Percentiles rank a stretch among this genome's conserved stretches.
Conservation (phyloP, 2,797 vertebrate species). For the Tinamus major region DNA sequence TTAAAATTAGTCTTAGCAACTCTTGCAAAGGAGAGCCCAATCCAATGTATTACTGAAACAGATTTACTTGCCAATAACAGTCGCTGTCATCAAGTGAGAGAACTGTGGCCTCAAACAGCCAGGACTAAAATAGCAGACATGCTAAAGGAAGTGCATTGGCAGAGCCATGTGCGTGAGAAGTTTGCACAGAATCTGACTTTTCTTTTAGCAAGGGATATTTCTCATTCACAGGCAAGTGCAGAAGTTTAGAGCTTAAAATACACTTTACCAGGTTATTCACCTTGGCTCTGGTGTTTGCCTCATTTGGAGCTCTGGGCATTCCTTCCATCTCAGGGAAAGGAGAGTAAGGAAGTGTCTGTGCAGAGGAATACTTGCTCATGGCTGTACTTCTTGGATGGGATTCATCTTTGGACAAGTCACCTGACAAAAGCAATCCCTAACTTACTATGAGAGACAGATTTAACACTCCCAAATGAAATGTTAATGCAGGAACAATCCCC, state of each 20-base stretch:
- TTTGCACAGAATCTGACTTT: background rate
- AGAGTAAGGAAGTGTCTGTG: background rate
- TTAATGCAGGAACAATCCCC: slow-evolving; percentile 77
- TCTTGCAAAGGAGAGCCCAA: background rate
- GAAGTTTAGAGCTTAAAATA: slow-evolving; percentile 10
- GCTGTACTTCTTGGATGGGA: slow-evolving; percentile 21
- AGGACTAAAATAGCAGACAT: background rate
- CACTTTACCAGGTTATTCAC: background rate
- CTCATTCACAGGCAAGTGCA: background rate
- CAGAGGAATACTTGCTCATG: background rate
- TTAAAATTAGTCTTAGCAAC: background rate
- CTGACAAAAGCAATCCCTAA: slow-evolving; percentile 47
- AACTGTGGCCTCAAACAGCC: background rate
- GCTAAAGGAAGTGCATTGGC: background rate
- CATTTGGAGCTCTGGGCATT: background rate
- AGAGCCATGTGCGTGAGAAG: background rate
- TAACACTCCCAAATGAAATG: slow-evolving; percentile 75
- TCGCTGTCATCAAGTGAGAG: background rate
- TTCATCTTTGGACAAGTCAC: slow-evolving; percentile 38
- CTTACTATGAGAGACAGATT: slow-evolving; percentile 62
- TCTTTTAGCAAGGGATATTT: background rate
- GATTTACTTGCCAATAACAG: background rate
- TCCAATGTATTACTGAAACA: background rate
- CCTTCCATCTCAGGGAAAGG: background rate
- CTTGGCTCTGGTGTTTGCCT: background rate